Evolutionary conservation across 2,113 vertebrate species (phyloP), one percentile per base, ranked within the genome.

Genomic region (Alces alces): DNA sequence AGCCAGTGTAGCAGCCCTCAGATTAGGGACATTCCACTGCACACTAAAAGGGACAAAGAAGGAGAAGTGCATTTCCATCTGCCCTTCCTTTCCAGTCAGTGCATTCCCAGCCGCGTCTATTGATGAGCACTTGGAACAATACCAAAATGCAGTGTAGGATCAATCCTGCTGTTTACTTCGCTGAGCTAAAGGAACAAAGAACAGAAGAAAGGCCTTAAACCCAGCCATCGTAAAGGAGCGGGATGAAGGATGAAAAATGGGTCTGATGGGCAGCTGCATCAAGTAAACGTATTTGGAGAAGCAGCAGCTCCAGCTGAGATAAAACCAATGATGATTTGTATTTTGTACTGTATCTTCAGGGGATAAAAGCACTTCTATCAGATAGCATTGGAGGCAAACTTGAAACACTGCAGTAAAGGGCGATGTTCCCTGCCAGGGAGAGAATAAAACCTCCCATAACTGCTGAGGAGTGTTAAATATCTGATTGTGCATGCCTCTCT

Each of bases 281-380:
- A 98, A 98, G 97, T 98, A 99, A 99, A 98, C 97, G 99, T 99
- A 99, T 99, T 99, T 99, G 99, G 99, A 99, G 99, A 99, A 99
- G 99, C 99, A 99, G 99, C 99, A 99, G 99, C 99, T 99, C 99
- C 99, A 99, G 99, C 99, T 99, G 99, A 99, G 99, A 99, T 99
- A 99, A 99, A 99, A 99, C 99, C 99, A 99, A 99, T 98, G 98
- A 99, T 99, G 99, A 99, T 99, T 99, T 99, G 99, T 99, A 99
- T 99, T 99, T 99, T 99, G 99, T 99, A 99, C 99, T 99, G 99
- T 99, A 99, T 99, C 99, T 99, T 99, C 98, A 97, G 98, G 99
- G 98, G 98, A 99, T 99, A 99, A 99, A 99, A 98, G 98, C 99
- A 98, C 98, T 99, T 99, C 98, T 98, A 98, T 99, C 98, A 98